Conservation (phyloP, 2,888 invertebrate species). For the Acanthoscelides obtectus region DNA sequence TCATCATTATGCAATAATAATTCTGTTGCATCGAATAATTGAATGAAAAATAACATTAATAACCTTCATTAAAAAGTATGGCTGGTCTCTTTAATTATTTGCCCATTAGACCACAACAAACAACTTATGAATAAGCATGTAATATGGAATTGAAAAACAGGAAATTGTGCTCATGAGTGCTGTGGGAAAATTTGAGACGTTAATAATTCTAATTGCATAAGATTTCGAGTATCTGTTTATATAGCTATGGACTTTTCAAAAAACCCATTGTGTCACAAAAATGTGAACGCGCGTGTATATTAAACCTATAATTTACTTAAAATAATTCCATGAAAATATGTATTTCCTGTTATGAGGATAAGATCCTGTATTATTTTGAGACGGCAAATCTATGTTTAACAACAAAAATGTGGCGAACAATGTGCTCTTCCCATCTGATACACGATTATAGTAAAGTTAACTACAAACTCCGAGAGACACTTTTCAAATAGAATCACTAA, state of each 20-base stretch:
- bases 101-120: slow-evolving; percentile 14
- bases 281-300: not conserved
- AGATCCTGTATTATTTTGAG: too few relatives aligned
- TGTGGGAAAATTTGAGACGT: slow-evolving; percentile 16
- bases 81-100: slow-evolving; percentile 11
- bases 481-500: too few relatives aligned
- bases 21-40: slow-evolving; percentile 2
- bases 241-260: not conserved
- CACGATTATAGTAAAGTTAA: too few relatives aligned
- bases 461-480: too few relatives aligned
- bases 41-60: slow-evolving; percentile 10
- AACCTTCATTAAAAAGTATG: slow-evolving; percentile 10
- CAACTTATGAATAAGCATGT: slow-evolving; percentile 14
- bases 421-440: too few relatives aligned
- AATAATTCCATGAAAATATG: not conserved
- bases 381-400: too few relatives aligned
- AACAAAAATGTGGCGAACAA: too few relatives aligned
- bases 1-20: slow-evolving; percentile 5
- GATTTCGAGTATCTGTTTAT: not conserved
- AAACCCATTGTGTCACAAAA: not conserved
- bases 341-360: not conserved
- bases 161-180: slow-evolving; percentile 10
- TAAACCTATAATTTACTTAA: not conserved
- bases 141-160: slow-evolving; percentile 15
- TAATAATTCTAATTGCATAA: slow-evolving; percentile 5